Evolutionary conservation across 2,888 invertebrate genomes (phyloP).

Genomic region (Balanococcus diminutus): DNA sequence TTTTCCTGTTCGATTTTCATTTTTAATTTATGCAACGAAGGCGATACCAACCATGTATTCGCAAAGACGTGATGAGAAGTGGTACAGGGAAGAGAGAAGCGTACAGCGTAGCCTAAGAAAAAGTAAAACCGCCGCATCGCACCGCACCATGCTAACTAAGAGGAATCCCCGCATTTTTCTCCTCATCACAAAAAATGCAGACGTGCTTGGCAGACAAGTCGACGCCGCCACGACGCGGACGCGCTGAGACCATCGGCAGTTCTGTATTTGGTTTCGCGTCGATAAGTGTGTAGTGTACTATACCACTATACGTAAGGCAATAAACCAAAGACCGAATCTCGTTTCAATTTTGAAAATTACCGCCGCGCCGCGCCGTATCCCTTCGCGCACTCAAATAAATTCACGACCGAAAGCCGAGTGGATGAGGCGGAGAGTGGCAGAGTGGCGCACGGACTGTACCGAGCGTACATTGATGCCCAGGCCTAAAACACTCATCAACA

Average conservation of each 20-base stretch:
- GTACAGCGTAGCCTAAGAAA: background rate
- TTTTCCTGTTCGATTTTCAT: constrained; percentile 2
- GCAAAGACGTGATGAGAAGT: background rate
- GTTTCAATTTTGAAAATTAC: constrained; percentile 40
- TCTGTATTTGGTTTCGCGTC: background rate
- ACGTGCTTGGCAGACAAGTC: background rate
- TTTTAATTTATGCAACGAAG: background rate
- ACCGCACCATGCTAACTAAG: background rate
- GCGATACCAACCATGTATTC: background rate
- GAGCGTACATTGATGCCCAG: background rate
- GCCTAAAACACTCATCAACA: constrained; percentile 18
- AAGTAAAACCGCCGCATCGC: background rate
- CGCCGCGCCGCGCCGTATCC: too few species aligned
- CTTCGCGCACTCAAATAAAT: background rate
- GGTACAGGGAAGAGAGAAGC: background rate
- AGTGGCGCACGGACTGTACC: background rate
- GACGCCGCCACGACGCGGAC: too few species aligned
- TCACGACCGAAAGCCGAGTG: background rate
- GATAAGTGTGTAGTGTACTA: background rate
- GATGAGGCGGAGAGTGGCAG: background rate
- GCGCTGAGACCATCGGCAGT: background rate
- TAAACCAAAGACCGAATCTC: constrained; percentile 13
- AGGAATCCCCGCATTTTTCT: background rate
- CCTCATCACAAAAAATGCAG: background rate
- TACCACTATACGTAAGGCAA: background rate